Evolutionary conservation across 2,113 vertebrate genomes (phyloP).

Genomic region (Strix uralensis): DNA sequence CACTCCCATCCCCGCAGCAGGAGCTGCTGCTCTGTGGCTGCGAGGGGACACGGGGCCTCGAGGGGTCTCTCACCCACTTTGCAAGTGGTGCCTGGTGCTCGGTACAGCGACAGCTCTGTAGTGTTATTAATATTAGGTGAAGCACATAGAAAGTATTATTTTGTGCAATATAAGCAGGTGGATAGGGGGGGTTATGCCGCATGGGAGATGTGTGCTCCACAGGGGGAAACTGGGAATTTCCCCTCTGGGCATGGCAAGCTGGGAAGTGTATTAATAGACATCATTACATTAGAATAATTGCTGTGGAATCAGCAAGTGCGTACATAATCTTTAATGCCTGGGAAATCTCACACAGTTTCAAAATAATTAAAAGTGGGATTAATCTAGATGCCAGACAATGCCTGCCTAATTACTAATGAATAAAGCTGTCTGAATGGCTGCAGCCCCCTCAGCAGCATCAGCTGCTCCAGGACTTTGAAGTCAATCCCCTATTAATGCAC

Average conservation of each 20-base stretch:
- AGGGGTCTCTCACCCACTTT: neutral
- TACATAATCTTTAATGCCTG: slow-evolving; percentile 53
- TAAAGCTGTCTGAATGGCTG: slow-evolving; percentile 7
- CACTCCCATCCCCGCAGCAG: rapidly evolving
- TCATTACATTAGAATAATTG: slow-evolving; percentile 62
- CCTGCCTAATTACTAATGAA: slow-evolving; percentile 43
- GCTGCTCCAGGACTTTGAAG: neutral
- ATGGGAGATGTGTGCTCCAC: neutral
- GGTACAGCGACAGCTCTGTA: neutral
- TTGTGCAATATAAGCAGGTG: neutral
- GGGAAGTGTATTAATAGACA: slow-evolving; percentile 20
- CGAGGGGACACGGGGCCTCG: neutral
- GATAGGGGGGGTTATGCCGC: neutral
- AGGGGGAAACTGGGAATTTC: neutral
- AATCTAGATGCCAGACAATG: slow-evolving; percentile 45
- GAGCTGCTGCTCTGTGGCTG: neutral
- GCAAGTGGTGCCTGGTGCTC: neutral
- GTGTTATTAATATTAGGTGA: neutral
- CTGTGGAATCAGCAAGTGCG: slow-evolving; percentile 12
- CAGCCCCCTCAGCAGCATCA: slow-evolving; percentile 17
- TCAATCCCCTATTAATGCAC: neutral
- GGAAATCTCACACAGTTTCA: slow-evolving; percentile 56
- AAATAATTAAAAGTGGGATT: slow-evolving; percentile 66
- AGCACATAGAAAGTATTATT: neutral
- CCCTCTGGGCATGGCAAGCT: slow-evolving; percentile 34